Conservation (phyloP, 2,888 invertebrate species). For the Drosophila fungiperda region DNA sequence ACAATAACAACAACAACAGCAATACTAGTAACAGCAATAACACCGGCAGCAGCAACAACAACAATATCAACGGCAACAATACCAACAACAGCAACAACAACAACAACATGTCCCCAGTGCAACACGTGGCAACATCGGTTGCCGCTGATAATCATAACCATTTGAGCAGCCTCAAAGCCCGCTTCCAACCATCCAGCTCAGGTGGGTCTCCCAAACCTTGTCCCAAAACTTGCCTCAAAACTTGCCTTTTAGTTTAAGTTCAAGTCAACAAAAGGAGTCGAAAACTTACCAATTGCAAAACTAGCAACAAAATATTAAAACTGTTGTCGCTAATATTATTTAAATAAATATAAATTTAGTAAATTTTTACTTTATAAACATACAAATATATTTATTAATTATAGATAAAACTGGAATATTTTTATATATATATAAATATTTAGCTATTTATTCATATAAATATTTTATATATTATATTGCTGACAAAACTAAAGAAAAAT, state of each 20-base stretch:
- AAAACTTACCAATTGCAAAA: background rate
- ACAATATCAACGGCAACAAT: conserved; percentile 19
- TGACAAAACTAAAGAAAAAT: conserved; percentile 10
- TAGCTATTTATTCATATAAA: background rate
- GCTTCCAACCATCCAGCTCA: conserved; percentile 77
- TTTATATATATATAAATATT: background rate
- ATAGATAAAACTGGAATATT: background rate
- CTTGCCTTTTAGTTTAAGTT: background rate
- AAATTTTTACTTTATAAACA: background rate
- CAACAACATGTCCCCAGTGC: conserved; percentile 66
- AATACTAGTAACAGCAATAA: conserved; percentile 14
- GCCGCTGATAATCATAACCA: conserved; percentile 82
- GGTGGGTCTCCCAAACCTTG: conserved; percentile 57
- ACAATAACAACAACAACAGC: conserved; percentile 16
- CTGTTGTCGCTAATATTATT: background rate
- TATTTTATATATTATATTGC: conserved; percentile 1
- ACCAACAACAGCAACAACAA: conserved; percentile 23
- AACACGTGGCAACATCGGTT: conserved; percentile 81
- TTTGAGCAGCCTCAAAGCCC: conserved; percentile 76
- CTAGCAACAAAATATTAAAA: background rate
- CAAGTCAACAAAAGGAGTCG: background rate
- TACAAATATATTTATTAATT: background rate
- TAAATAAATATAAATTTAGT: background rate
- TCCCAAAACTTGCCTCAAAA: too few species aligned
- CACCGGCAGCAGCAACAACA: conserved; percentile 26